Evolutionary conservation across 2,113 vertebrate genomes (phyloP), one percentile per base, ranked within the genome.

Genomic region (Orientallactaga bullata): DNA sequence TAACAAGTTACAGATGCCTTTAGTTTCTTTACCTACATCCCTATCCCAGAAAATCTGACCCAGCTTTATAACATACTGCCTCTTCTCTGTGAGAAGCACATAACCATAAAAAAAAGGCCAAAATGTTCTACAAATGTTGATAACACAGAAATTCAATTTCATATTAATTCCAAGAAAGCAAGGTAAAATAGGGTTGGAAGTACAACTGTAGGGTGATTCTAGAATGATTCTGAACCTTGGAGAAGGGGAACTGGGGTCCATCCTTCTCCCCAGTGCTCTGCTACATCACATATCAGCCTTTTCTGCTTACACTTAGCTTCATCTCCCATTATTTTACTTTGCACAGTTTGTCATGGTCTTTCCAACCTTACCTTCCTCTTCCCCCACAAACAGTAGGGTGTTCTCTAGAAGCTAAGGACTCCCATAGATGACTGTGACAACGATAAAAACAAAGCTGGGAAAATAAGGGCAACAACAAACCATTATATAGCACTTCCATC

Each of bases 101-200:
- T 5, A 85, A 72, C 9, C 20, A 82, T 42, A 85, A 61, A 74
- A 15, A 82, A 89, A 91, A 84, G 60, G 65, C 15, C 85, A 94
- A 65, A 80, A 20, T 32, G 30, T 87, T 94, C 63, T 68, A 51
- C 42, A 58, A 73, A 85, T 61, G 21, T 47, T 84, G 18, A 4
- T 81, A 86, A 95, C 55, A 74, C 66, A 55, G 79, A 87, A 63
- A 65, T 63, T 91, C 12, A 72, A 61, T 66, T 88, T 79, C 71
- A 61, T 66, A 2, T 20, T 20, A 83, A 72, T 81, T 42, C 71
- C 76, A 61, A 81, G 39, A 79, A 88, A 7, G n/a, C 58, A 81
- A 72, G 60, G 32, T 65, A 35, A 90, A 73, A 71, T 1, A 63
- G 2, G 51, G n/a, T 18, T 69, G 79, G 79, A 32, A 60, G 20